Percentiles rank a stretch among this genome's conserved stretches.
phyloP scores from a whole-genome alignment of 2,888 invertebrate genomes.

The Axea sp. region DNA sequence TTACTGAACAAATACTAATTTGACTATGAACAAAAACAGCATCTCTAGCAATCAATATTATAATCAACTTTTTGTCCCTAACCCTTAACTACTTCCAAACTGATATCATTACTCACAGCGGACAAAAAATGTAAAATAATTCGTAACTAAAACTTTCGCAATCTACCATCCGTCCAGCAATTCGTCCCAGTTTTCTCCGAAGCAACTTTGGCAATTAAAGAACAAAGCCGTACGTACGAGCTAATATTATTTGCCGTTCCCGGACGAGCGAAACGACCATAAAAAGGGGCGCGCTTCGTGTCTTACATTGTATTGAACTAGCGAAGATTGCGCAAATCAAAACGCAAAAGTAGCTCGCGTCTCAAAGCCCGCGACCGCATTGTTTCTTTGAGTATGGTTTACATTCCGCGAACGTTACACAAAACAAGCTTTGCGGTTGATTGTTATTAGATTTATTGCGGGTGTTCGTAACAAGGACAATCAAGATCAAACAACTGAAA shows the following conservation, averaged over 20 bases:
- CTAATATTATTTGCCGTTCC: slow-evolving; percentile 26
- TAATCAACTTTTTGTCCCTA: slow-evolving; percentile 26
- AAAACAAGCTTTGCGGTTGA: slow-evolving; percentile 38
- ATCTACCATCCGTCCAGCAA: slow-evolving; percentile 17
- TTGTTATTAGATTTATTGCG: slow-evolving; percentile 57
- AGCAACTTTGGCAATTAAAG: slow-evolving; percentile 42
- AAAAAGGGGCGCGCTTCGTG: slow-evolving; percentile 18
- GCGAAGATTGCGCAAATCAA: slow-evolving; percentile 27
- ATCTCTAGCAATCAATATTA: slow-evolving; percentile 22
- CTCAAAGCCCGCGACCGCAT: slow-evolving; percentile 14
- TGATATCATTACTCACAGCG: slow-evolving; percentile 17
- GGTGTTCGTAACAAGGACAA: slow-evolving; percentile 57
- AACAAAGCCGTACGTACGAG: slow-evolving; percentile 25
- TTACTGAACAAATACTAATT: not conserved
- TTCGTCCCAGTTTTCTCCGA: slow-evolving; percentile 36
- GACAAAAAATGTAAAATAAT: slow-evolving; percentile 34
- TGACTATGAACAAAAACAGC: not conserved
- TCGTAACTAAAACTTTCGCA: slow-evolving; percentile 34
- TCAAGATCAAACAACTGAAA: slow-evolving; percentile 58
- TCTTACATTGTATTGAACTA: not conserved
- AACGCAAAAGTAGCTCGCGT: slow-evolving; percentile 22
- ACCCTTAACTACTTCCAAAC: slow-evolving; percentile 16
- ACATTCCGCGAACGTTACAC: slow-evolving; percentile 25
- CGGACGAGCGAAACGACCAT: slow-evolving; percentile 8
- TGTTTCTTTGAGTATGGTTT: slow-evolving; percentile 41